phyloP scores from a whole-genome alignment of 2,888 invertebrate species.

The Lepas anatifera region DNA sequence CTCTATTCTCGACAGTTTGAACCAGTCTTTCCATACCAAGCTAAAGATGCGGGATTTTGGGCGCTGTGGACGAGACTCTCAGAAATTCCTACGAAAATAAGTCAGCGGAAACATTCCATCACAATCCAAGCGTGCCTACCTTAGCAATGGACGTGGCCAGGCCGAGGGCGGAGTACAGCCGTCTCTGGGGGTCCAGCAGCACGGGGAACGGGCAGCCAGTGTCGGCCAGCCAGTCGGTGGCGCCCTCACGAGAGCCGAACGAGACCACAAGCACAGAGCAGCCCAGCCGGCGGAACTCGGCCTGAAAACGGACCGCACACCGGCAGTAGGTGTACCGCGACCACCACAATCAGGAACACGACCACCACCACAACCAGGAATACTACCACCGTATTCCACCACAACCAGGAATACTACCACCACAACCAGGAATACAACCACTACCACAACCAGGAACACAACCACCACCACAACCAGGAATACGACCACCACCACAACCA shows the following conservation, averaged over 20 bases:
- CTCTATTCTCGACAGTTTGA: no score
- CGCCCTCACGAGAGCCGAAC: neutral
- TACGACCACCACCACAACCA: no score
- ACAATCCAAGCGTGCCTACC: neutral
- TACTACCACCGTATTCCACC: neutral
- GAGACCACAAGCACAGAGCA: neutral
- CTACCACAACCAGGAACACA: no score
- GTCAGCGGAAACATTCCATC: no score
- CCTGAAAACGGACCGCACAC: neutral
- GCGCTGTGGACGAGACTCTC: no score
- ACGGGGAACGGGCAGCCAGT: neutral
- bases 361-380: neutral
- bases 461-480: no score
- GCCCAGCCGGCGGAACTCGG: neutral
- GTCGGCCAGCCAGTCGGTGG: neutral
- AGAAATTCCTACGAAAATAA: no score
- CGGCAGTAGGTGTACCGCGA: no score
- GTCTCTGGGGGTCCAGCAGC: neutral
- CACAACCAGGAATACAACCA: no score
- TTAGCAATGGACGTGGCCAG: neutral
- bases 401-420: no score
- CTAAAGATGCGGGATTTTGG: no score
- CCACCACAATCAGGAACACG: neutral
- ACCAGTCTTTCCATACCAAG: no score
- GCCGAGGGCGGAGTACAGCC: neutral